These are phyloP conservation scores for Rosalia funebris DNA, from an alignment of 2,888 invertebrate genomes.

Conservation along the genomic window DNA sequence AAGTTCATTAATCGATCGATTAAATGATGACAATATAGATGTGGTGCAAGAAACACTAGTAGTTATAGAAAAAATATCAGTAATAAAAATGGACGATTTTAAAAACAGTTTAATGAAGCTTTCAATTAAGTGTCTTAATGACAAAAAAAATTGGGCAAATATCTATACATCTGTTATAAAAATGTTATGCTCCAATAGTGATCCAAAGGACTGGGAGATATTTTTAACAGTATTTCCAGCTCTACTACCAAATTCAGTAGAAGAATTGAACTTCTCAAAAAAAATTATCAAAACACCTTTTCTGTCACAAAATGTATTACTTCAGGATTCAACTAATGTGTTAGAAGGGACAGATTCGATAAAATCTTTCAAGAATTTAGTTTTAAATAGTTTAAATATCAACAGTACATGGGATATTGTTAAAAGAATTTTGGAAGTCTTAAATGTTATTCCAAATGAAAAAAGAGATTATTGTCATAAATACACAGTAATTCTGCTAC, in stretches of 20 bases:
- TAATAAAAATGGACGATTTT: slow-evolving; percentile 53
- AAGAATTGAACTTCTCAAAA: slow-evolving; percentile 62
- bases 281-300: slow-evolving; percentile 64
- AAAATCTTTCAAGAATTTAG: too few species aligned
- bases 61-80: slow-evolving; percentile 53
- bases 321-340: slow-evolving; percentile 35
- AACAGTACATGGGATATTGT: slow-evolving; percentile 36
- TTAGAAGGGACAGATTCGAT: slow-evolving; percentile 40
- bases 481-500: slow-evolving; percentile 61
- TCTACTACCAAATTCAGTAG: slow-evolving; percentile 68
- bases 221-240: slow-evolving; percentile 72
- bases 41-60: slow-evolving; percentile 71
- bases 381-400: slow-evolving; percentile 41
- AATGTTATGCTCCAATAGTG: slow-evolving; percentile 44
- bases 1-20: slow-evolving; percentile 72
- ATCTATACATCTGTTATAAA: slow-evolving; percentile 52
- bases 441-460: slow-evolving; percentile 41
- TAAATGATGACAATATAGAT: slow-evolving; percentile 73
- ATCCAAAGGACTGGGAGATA: slow-evolving; percentile 67
- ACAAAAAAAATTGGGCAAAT: slow-evolving; percentile 60
- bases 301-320: slow-evolving; percentile 58
- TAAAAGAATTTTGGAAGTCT: slow-evolving; percentile 37
- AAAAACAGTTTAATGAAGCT: slow-evolving; percentile 67
- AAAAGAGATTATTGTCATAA: slow-evolving; percentile 48
- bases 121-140: slow-evolving; percentile 62